Percentiles rank a stretch among this genome's conserved stretches.
Conservation (phyloP, 2,797 vertebrate genomes). For the Tiaroga cobitis region DNA sequence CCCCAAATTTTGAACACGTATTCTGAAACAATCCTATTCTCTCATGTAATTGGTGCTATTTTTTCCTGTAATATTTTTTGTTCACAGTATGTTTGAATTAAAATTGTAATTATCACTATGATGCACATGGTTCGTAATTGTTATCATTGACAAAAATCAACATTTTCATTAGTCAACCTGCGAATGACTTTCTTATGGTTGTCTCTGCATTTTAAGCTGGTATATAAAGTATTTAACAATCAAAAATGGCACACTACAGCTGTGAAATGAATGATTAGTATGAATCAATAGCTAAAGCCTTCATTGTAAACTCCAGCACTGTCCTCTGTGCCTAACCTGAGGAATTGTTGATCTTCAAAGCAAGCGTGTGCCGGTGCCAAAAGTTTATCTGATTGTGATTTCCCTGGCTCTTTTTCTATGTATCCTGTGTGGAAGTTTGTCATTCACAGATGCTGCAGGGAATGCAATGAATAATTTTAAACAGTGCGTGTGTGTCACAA, state of each 20-base stretch:
- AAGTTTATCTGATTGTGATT: constrained; percentile 57
- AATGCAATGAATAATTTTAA: constrained; percentile 77
- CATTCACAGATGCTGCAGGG: constrained; percentile 68
- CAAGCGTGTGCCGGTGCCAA: constrained; percentile 13
- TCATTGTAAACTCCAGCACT: neutral
- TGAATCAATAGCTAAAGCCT: neutral
- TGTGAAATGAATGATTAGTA: neutral
- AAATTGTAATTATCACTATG: neutral
- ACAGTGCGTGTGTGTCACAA: constrained; percentile 66
- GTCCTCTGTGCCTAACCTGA: constrained; percentile 10
- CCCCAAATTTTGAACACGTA: neutral
- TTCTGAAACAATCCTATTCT: neutral
- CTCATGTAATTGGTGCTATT: neutral
- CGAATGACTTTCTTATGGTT: neutral
- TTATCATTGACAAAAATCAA: neutral
- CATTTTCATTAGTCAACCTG: neutral
- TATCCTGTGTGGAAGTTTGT: constrained; percentile 66
- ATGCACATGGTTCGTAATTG: too few relatives aligned
- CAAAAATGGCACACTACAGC: neutral
- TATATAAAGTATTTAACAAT: neutral
- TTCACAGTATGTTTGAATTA: neutral
- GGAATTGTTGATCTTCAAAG: constrained; percentile 44
- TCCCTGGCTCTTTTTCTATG: constrained; percentile 66
- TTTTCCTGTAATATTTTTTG: neutral
- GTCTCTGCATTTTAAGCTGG: neutral